Conservation (phyloP, 1,140 invertebrate species). For the Pogonomyrmex barbatus region DNA sequence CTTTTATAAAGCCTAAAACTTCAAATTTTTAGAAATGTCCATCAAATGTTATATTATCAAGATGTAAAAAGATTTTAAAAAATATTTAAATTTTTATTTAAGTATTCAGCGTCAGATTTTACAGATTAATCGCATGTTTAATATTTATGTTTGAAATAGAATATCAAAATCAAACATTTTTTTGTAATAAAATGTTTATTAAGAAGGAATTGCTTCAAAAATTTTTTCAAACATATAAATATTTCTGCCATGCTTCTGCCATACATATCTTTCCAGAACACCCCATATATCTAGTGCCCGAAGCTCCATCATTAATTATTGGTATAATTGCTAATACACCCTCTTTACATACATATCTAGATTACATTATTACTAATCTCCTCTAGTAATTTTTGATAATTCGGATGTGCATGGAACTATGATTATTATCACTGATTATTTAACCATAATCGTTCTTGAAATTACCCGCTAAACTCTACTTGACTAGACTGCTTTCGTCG, state of each 20-base stretch:
- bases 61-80: slow-evolving; percentile 7
- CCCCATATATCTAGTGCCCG: not conserved
- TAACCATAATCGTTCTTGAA: slow-evolving; percentile 68
- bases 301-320: slow-evolving; percentile 32
- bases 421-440: slow-evolving; percentile 82
- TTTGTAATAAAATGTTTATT: not conserved
- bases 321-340: slow-evolving; percentile 51
- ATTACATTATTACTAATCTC: slow-evolving; percentile 67
- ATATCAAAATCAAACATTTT: not conserved
- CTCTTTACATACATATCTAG: slow-evolving; percentile 41
- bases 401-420: slow-evolving; percentile 85
- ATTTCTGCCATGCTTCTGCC: not conserved
- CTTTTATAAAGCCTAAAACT: not conserved
- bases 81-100: slow-evolving; percentile 12
- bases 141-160: not conserved
- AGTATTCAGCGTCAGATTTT: not conserved
- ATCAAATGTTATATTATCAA: not conserved
- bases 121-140: not conserved
- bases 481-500: slow-evolving; percentile 13
- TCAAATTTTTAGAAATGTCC: not conserved
- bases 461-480: slow-evolving; percentile 43
- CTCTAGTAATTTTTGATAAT: slow-evolving; percentile 83
- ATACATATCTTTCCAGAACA: slow-evolving; percentile 34
- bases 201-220: not conserved
- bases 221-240: not conserved